phyloP scores from a whole-genome alignment of 2,888 invertebrate genomes.

The Spodoptera picta region DNA sequence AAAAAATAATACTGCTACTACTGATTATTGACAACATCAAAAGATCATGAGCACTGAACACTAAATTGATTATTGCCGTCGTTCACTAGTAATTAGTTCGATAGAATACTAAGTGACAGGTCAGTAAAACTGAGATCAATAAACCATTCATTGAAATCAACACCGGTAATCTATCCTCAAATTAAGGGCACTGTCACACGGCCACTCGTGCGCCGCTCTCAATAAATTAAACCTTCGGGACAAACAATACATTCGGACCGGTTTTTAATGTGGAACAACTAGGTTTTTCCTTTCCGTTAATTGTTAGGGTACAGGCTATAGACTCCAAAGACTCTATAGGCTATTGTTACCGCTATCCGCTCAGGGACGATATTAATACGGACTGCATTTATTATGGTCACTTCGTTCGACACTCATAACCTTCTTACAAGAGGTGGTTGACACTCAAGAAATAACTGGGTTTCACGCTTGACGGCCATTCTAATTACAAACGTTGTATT shows the following conservation, averaged over 20 bases:
- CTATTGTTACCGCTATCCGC: constrained; percentile 46
- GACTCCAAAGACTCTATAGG: constrained; percentile 7
- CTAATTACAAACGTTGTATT: constrained; percentile 29
- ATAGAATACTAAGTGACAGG: too few species aligned
- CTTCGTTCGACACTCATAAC: constrained; percentile 10
- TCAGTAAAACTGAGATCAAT: constrained; percentile 24
- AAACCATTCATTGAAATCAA: constrained; percentile 34
- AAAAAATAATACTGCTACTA: too few species aligned
- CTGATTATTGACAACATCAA: too few species aligned
- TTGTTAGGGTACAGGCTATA: constrained; percentile 62
- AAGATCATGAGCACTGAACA: too few species aligned
- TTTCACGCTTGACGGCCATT: constrained; percentile 29
- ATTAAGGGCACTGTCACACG: constrained; percentile 49
- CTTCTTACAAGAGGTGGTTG: constrained; percentile 45
- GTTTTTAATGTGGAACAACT: constrained; percentile 58
- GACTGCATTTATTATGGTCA: constrained; percentile 19
- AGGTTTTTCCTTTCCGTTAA: constrained; percentile 76
- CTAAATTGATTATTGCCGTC: too few species aligned
- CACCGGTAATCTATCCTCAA: constrained; percentile 46
- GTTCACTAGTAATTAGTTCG: too few species aligned
- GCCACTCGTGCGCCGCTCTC: constrained; percentile 24
- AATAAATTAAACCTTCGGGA: constrained; percentile 50
- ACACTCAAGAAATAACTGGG: constrained; percentile 37
- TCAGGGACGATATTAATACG: constrained; percentile 40
- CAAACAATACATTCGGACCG: constrained; percentile 53